These are phyloP conservation scores for Propsilocerus akamusi DNA, from an alignment of 1,140 invertebrate species.

Conservation along the genomic window DNA sequence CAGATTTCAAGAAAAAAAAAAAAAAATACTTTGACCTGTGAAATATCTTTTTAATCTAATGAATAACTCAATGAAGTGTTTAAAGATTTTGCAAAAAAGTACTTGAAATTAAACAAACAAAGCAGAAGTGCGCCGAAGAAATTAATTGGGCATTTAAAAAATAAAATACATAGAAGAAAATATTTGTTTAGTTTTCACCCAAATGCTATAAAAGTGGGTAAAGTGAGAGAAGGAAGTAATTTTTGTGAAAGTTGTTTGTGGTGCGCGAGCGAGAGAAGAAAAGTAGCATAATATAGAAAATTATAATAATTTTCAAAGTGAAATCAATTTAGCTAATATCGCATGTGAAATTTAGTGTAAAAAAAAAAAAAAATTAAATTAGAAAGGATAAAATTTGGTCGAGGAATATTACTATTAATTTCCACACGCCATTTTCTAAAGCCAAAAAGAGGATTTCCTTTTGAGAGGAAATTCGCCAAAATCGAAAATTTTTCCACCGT, in stretches of 20 bases:
- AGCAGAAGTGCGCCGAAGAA: not conserved
- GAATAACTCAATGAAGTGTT: too few species aligned
- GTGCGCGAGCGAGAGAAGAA: not conserved
- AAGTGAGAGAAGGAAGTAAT: not conserved
- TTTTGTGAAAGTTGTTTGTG: not conserved
- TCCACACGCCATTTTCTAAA: constrained; percentile 6
- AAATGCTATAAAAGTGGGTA: not conserved
- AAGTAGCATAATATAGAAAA: not conserved
- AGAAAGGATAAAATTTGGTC: not conserved
- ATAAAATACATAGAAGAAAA: not conserved
- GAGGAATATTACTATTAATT: constrained; percentile 15
- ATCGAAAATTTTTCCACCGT: not conserved
- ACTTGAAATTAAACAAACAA: too few species aligned
- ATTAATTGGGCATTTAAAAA: not conserved
- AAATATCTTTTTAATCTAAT: not conserved
- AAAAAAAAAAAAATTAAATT: not conserved
- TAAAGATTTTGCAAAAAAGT: too few species aligned
- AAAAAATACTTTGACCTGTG: not conserved
- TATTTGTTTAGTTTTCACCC: not conserved
- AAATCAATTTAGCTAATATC: too few species aligned
- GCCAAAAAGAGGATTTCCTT: not conserved
- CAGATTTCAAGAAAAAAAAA: not conserved
- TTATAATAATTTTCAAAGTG: not conserved
- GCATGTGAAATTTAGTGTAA: not conserved
- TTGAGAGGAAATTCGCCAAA: not conserved